A percentile compares a stretch with the other conserved stretches of the same genome.
These are phyloP conservation scores for Anolis carolinensis DNA, from an alignment of 2,113 vertebrate genomes.

Conservation along the genomic window DNA sequence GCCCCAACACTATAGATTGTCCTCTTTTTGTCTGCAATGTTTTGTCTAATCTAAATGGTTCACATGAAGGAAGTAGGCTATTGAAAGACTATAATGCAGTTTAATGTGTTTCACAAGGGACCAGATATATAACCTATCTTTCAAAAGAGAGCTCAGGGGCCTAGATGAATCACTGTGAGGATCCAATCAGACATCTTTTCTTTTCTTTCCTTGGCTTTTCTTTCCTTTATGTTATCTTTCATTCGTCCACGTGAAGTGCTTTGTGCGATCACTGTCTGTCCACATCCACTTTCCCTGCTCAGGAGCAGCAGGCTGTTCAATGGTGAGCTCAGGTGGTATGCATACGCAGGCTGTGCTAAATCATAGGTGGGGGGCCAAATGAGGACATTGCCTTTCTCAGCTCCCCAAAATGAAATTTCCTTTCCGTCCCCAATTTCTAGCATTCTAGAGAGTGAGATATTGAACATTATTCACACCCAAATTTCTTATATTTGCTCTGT, in stretches of 20 bases:
- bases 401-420: too few relatives aligned
- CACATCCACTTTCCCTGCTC: neutral
- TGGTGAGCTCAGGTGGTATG: neutral
- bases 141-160: neutral
- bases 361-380: neutral
- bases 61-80: neutral
- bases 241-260: neutral
- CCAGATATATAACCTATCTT: neutral
- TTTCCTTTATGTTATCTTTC: neutral
- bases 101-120: constrained; percentile 3
- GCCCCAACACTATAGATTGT: accelerated
- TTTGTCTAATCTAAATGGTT: neutral
- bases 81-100: neutral
- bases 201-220: neutral
- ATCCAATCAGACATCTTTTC: neutral
- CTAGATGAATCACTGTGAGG: neutral
- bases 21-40: neutral
- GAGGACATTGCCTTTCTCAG: neutral
- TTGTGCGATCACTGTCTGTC: neutral
- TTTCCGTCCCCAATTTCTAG: too few relatives aligned
- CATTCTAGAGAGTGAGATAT: too few relatives aligned
- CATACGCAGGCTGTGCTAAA: neutral
- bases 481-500: too few relatives aligned
- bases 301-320: neutral
- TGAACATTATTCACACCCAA: too few relatives aligned